These are phyloP conservation scores for Amphipoea lucens DNA, from an alignment of 2,888 invertebrate genomes.

Conservation along the genomic window DNA sequence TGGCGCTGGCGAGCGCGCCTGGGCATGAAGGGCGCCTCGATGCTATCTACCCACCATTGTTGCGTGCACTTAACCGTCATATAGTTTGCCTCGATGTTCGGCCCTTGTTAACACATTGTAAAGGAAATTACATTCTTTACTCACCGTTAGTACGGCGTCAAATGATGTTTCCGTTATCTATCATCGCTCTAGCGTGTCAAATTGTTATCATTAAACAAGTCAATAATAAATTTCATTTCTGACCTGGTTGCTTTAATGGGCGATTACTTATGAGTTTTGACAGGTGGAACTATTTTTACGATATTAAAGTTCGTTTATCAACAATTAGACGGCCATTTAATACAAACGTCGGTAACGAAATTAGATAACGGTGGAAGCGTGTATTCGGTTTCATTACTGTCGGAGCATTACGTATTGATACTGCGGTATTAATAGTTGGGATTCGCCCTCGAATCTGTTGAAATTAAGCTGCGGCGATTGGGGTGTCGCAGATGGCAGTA, in stretches of 20 bases:
- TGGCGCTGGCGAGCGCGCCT: constrained; percentile 61
- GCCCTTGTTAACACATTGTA: constrained; percentile 90
- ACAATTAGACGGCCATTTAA: constrained; percentile 50
- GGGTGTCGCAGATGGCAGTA: constrained; percentile 88
- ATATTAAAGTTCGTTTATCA: constrained; percentile 56
- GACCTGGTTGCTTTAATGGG: constrained; percentile 65
- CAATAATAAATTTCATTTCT: constrained; percentile 75
- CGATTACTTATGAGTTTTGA: constrained; percentile 62
- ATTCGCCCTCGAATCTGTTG: constrained; percentile 84
- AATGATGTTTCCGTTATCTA: constrained; percentile 87
- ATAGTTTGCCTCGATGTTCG: constrained; percentile 80
- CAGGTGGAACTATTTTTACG: constrained; percentile 57
- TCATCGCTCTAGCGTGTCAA: constrained; percentile 84
- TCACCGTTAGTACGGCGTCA: constrained; percentile 81
- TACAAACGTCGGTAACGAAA: constrained; percentile 47
- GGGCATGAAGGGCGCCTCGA: constrained; percentile 80
- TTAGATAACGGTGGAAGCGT: constrained; percentile 45
- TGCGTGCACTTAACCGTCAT: constrained; percentile 89
- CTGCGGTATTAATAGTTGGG: constrained; percentile 82
- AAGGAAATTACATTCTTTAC: constrained; percentile 89
- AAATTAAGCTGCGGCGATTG: constrained; percentile 86
- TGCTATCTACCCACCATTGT: constrained; percentile 87
- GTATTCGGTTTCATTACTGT: constrained; percentile 66
- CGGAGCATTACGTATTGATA: constrained; percentile 75
- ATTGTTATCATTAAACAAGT: constrained; percentile 83